Conservation (phyloP, 2,113 vertebrate species). For the Thryonomys swinderianus region DNA sequence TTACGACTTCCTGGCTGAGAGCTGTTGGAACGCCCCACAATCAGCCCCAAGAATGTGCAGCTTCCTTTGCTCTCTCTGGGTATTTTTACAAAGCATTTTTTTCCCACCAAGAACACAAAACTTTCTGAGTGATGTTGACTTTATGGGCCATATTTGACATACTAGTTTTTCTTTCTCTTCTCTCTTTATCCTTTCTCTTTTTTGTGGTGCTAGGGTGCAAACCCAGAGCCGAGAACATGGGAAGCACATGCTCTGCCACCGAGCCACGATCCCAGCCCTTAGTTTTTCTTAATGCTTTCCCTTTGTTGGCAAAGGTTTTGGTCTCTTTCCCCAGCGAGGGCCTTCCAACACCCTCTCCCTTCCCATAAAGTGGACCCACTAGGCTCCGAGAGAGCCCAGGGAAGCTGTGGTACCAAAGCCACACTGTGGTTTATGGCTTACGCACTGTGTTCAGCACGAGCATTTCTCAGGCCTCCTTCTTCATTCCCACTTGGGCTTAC, state of each 20-base stretch:
- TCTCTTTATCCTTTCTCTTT: neutral
- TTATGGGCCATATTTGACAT: slow-evolving; percentile 59
- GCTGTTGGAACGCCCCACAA: neutral
- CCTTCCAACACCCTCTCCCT: neutral
- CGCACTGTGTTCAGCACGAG: neutral
- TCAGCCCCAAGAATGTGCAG: neutral
- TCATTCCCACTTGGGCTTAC: neutral
- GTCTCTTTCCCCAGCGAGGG: neutral
- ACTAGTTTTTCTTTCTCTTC: neutral
- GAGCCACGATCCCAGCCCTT: no score
- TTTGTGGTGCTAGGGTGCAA: neutral
- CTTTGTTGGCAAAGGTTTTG: slow-evolving; percentile 10
- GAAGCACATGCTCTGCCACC: neutral
- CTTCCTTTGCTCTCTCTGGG: slow-evolving; percentile 52
- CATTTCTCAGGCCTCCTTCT: neutral
- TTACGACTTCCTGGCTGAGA: slow-evolving; percentile 42
- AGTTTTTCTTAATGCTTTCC: neutral
- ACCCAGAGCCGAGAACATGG: neutral
- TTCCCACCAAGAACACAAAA: slow-evolving; percentile 62
- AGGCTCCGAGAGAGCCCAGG: neutral
- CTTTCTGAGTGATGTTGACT: slow-evolving; percentile 64
- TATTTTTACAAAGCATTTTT: slow-evolving; percentile 75
- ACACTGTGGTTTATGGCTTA: neutral
- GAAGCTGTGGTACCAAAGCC: neutral
- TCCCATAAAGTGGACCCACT: neutral